phyloP scores from a whole-genome alignment of 2,113 vertebrate genomes.

The Plecotus auritus region DNA sequence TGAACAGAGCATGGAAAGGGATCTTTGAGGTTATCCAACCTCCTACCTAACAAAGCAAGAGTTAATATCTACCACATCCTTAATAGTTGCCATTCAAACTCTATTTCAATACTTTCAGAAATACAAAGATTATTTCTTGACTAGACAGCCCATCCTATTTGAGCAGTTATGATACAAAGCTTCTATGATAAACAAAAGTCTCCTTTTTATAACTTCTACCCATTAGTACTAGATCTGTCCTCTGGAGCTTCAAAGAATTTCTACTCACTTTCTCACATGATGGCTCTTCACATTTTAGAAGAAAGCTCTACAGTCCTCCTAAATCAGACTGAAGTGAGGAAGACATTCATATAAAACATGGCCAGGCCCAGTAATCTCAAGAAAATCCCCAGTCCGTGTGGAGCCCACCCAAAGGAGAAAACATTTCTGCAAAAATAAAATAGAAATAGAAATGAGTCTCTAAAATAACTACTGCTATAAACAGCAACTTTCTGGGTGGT shows the following conservation, averaged over 20 bases:
- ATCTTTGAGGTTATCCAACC: background rate
- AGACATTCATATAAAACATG: background rate
- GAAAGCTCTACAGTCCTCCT: background rate
- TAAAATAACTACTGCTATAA: constrained; percentile 53
- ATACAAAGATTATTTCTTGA: background rate
- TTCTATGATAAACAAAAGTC: background rate
- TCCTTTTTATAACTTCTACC: background rate
- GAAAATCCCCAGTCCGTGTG: background rate
- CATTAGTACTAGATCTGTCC: background rate
- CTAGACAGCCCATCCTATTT: background rate
- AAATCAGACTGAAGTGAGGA: background rate
- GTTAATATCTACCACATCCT: background rate
- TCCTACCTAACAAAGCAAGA: background rate
- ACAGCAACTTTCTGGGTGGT: constrained; percentile 44
- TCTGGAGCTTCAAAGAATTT: background rate
- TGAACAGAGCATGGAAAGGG: background rate
- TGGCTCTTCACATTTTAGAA: background rate
- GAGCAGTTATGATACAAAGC: background rate
- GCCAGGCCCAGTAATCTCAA: background rate
- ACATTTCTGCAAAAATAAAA: constrained; percentile 11
- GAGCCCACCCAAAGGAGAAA: constrained; percentile 29
- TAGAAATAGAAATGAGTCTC: constrained; percentile 18
- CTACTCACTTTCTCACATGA: background rate
- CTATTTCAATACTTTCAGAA: background rate
- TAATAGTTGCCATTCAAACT: background rate